Percentiles rank a stretch among this genome's conserved stretches.
phyloP scores from a whole-genome alignment of 2,888 invertebrate species.

The Melipona bicolor region DNA sequence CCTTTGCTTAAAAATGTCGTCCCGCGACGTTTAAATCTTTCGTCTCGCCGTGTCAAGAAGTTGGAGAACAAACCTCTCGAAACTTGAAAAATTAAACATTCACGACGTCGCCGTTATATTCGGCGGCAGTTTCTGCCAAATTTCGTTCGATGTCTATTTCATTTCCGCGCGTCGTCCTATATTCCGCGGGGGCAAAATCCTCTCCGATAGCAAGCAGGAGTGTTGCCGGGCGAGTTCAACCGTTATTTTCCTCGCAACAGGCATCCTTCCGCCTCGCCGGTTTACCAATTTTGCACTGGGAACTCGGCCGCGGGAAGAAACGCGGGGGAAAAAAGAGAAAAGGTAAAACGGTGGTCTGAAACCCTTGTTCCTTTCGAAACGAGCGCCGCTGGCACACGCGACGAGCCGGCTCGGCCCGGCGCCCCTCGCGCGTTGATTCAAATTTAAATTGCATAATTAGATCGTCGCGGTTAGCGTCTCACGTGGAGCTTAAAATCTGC shows the following conservation, averaged over 20 bases:
- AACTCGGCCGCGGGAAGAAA: not conserved
- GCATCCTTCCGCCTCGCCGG: not conserved
- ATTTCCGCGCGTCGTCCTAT: not conserved
- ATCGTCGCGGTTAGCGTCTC: constrained; percentile 66
- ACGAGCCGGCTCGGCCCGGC: not conserved
- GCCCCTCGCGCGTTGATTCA: constrained; percentile 62
- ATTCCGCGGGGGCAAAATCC: not conserved
- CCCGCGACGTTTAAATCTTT: not conserved
- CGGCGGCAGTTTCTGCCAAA: not conserved
- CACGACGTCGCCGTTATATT: not conserved
- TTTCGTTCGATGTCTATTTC: not conserved
- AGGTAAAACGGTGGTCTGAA: not conserved
- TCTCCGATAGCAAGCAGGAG: not conserved
- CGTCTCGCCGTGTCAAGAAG: too few relatives aligned
- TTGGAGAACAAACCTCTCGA: too few relatives aligned
- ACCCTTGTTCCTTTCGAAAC: constrained; percentile 10
- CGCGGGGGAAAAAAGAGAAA: not conserved
- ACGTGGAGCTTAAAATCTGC: constrained; percentile 64
- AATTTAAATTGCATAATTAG: constrained; percentile 77
- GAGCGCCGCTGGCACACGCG: not conserved
- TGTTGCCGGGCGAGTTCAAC: not conserved
- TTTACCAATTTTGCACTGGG: constrained; percentile 16
- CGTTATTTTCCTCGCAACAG: constrained; percentile 4
- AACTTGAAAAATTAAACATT: too few relatives aligned
- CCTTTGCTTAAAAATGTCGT: not conserved